Percentiles rank a stretch among this genome's conserved stretches.
Conservation (phyloP, 2,113 vertebrate species). For the Rhinoderma darwinii region DNA sequence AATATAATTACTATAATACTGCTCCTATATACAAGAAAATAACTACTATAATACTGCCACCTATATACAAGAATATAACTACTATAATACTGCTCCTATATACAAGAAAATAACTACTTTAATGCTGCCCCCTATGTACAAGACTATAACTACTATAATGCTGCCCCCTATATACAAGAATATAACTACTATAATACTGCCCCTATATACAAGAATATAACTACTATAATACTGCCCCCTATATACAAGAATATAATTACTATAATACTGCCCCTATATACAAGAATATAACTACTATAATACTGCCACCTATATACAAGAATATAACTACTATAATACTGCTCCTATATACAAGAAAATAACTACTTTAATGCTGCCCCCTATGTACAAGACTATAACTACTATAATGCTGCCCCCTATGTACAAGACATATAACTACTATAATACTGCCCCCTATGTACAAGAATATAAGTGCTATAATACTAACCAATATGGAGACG, state of each 20-base stretch:
- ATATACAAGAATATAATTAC: background rate
- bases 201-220: background rate
- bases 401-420: background rate
- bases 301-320: too few relatives aligned
- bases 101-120: constrained; percentile 1
- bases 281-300: too few relatives aligned
- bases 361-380: background rate
- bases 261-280: background rate
- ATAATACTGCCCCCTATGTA: too few relatives aligned
- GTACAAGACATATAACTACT: too few relatives aligned
- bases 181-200: constrained; percentile 12
- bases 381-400: background rate
- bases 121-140: constrained; percentile 2
- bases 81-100: background rate
- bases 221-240: background rate
- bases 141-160: constrained; percentile 5
- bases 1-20: background rate
- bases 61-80: constrained; percentile 3
- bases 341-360: background rate
- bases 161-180: background rate
- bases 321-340: too few relatives aligned
- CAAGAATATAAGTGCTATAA: too few relatives aligned
- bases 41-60: background rate
- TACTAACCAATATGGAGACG: too few relatives aligned
- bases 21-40: background rate